Evolutionary conservation across 2,888 invertebrate species (phyloP).

Genomic region (Hirtodrosophila alboralis): DNA sequence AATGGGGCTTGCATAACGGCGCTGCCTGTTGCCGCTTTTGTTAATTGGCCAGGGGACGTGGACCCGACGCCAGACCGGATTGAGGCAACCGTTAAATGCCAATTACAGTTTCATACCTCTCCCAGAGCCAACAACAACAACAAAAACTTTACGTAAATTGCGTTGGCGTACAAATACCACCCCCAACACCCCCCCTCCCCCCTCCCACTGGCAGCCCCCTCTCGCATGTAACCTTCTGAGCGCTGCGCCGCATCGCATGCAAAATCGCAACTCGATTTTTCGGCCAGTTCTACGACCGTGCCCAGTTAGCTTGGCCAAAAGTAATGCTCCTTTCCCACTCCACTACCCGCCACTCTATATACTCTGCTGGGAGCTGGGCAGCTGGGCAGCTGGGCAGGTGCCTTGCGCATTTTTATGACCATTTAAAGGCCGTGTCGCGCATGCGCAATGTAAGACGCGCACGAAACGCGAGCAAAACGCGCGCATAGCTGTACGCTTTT

Average conservation of each 20-base stretch:
- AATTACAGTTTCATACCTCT: constrained; percentile 41
- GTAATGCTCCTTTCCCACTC: too few relatives aligned
- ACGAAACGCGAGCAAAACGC: constrained; percentile 58
- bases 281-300: constrained; percentile 57
- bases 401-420: constrained; percentile 65
- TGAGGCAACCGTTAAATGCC: constrained; percentile 33
- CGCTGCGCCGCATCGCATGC: constrained; percentile 62
- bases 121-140: too few relatives aligned
- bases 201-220: background rate
- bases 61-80: constrained; percentile 17
- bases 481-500: constrained; percentile 19
- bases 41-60: constrained; percentile 42
- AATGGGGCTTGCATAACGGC: constrained; percentile 58
- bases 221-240: constrained; percentile 61
- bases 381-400: too few relatives aligned
- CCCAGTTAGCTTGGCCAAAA: constrained; percentile 18
- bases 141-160: constrained; percentile 41
- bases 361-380: too few relatives aligned
- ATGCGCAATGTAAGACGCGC: constrained; percentile 62
- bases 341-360: background rate
- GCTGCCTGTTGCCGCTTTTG: constrained; percentile 24
- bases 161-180: constrained; percentile 25
- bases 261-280: constrained; percentile 50
- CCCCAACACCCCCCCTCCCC: background rate
- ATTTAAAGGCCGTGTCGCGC: constrained; percentile 58